Percentiles rank a stretch among this genome's conserved stretches.
Evolutionary conservation across 1,140 invertebrate species (phyloP).

Genomic region (Aphaenogaster ashmeadi): DNA sequence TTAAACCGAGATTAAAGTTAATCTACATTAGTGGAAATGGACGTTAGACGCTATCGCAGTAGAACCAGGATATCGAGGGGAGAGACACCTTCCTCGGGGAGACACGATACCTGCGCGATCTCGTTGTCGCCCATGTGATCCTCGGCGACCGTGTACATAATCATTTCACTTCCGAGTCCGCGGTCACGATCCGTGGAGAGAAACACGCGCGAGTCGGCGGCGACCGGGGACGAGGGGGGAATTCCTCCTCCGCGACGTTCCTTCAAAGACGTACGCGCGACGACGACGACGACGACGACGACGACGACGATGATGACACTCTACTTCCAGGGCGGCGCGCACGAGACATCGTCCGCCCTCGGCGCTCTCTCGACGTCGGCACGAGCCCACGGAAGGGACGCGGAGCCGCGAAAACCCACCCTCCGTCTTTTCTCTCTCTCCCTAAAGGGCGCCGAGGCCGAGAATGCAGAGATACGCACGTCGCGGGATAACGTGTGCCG

Average conservation of each 20-base stretch:
- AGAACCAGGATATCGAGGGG: background rate
- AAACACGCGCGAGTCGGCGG: background rate
- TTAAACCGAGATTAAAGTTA: no score
- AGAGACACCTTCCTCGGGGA: background rate
- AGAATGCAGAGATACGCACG: background rate
- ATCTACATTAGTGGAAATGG: no score
- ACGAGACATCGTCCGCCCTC: slow-evolving; percentile 65
- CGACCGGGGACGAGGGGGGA: background rate
- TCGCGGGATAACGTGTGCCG: background rate
- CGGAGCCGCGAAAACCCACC: background rate
- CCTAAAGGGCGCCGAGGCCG: background rate
- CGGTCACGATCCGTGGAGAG: background rate
- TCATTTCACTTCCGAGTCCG: slow-evolving; percentile 77
- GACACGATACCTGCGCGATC: slow-evolving; percentile 84
- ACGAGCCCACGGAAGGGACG: background rate
- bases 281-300: background rate
- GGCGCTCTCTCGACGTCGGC: background rate
- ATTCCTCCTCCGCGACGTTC: background rate
- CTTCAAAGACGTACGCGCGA: slow-evolving; percentile 14
- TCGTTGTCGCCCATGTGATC: slow-evolving; percentile 86
- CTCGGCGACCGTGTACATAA: slow-evolving; percentile 86
- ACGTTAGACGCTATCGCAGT: background rate
- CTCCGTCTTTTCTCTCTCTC: background rate
- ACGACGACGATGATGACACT: no score
- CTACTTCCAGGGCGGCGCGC: slow-evolving; percentile 30